phyloP scores from a whole-genome alignment of 2,113 vertebrate species.

The Pithys albifrons region DNA sequence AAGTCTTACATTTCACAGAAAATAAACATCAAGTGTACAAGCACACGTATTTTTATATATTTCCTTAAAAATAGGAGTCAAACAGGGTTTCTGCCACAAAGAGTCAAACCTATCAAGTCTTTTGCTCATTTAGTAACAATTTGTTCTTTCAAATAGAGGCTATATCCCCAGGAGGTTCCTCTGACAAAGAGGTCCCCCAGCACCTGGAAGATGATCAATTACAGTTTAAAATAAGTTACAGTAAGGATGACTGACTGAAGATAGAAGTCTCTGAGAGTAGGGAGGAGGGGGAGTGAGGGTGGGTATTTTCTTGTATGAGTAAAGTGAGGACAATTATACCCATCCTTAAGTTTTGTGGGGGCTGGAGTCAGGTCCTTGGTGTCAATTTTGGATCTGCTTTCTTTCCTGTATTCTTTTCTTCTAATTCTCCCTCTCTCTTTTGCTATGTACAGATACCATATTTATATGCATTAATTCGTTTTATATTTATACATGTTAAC shows the following conservation, averaged over 20 bases:
- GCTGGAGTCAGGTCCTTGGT: background rate
- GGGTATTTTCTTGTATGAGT: background rate
- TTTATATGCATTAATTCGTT: background rate
- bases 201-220: background rate
- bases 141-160: background rate
- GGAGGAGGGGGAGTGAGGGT: background rate
- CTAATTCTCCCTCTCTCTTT: background rate
- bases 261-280: background rate
- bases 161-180: background rate
- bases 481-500: background rate
- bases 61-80: background rate
- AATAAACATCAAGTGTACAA: background rate
- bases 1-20: background rate
- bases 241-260: background rate
- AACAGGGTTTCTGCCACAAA: background rate
- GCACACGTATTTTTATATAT: background rate
- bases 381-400: background rate
- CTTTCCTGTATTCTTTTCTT: background rate
- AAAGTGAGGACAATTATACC: background rate
- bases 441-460: background rate
- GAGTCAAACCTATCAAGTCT: background rate
- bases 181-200: background rate
- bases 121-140: background rate
- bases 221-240: background rate
- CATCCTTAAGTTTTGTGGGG: background rate